phyloP scores from a whole-genome alignment of 2,888 invertebrate species.

The Stenotaenia linearis region DNA sequence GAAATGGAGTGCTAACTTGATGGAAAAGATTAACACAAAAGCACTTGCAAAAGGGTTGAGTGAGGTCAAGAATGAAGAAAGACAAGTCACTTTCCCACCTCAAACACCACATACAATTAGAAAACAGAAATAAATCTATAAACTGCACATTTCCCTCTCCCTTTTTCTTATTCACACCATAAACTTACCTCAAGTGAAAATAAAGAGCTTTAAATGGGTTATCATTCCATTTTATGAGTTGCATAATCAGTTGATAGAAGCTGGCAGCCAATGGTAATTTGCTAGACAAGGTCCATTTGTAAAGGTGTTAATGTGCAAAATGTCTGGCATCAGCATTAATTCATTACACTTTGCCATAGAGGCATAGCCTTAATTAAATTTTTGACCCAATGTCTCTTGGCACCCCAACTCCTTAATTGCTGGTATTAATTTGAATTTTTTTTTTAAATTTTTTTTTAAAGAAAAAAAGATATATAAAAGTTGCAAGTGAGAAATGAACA shows the following conservation, averaged over 20 bases:
- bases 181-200: background rate
- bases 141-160: too few species aligned
- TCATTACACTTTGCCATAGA: background rate
- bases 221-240: background rate
- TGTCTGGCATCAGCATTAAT: slow-evolving; percentile 6
- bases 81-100: background rate
- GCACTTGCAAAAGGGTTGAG: background rate
- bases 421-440: background rate
- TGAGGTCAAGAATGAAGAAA: slow-evolving; percentile 5
- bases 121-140: too few species aligned
- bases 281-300: background rate
- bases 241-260: background rate
- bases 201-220: background rate
- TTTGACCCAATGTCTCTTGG: slow-evolving; percentile 6
- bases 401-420: background rate
- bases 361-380: background rate
- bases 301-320: slow-evolving; percentile 7
- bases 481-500: background rate
- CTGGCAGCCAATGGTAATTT: slow-evolving; percentile 15
- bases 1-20: slow-evolving; percentile 1
- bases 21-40: slow-evolving; percentile 15
- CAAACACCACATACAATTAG: too few species aligned
- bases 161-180: background rate
- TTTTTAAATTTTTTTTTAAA: background rate
- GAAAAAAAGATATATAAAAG: background rate